A percentile compares a stretch with the other conserved stretches of the same genome.
phyloP scores from a whole-genome alignment of 2,888 invertebrate genomes.

The Chymomyza procnemis region DNA sequence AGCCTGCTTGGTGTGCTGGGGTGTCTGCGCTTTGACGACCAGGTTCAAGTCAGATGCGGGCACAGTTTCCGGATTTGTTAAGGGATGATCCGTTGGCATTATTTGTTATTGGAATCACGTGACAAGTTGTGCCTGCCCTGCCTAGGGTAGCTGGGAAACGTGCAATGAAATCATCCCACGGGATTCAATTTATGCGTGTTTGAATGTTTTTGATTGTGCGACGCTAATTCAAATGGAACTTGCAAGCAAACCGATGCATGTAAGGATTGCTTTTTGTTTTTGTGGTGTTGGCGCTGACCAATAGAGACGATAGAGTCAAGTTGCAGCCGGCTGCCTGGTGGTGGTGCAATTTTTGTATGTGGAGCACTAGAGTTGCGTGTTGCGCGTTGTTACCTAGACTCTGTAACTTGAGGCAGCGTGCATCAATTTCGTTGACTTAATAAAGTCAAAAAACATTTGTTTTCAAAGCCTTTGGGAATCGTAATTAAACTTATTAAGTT shows the following conservation, averaged over 20 bases:
- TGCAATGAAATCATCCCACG: slow-evolving; percentile 71
- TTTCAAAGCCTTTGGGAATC: background rate
- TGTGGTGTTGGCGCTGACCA: slow-evolving; percentile 32
- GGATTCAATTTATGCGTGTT: slow-evolving; percentile 76
- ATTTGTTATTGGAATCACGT: slow-evolving; percentile 76
- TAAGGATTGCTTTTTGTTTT: slow-evolving; percentile 11
- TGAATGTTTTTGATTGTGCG: slow-evolving; percentile 75
- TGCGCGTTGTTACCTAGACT: slow-evolving; percentile 16
- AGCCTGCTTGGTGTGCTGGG: background rate
- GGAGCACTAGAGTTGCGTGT: slow-evolving; percentile 17
- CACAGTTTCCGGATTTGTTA: slow-evolving; percentile 52
- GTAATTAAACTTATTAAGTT: background rate
- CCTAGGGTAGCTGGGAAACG: slow-evolving; percentile 52
- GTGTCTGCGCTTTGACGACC: slow-evolving; percentile 4
- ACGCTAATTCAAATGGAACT: slow-evolving; percentile 70
- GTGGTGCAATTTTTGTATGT: slow-evolving; percentile 52
- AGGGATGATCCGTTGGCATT: slow-evolving; percentile 71
- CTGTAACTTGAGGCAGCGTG: slow-evolving; percentile 27
- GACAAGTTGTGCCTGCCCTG: slow-evolving; percentile 69
- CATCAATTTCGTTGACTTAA: slow-evolving; percentile 54
- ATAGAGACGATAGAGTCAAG: slow-evolving; percentile 35
- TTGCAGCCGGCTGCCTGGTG: slow-evolving; percentile 11
- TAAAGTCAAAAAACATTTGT: slow-evolving; percentile 36
- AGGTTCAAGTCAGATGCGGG: slow-evolving; percentile 54
- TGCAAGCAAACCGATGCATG: slow-evolving; percentile 30